Evolutionary conservation across 2,113 vertebrate genomes (phyloP).

Genomic region (Thamnaconus septentrionalis): DNA sequence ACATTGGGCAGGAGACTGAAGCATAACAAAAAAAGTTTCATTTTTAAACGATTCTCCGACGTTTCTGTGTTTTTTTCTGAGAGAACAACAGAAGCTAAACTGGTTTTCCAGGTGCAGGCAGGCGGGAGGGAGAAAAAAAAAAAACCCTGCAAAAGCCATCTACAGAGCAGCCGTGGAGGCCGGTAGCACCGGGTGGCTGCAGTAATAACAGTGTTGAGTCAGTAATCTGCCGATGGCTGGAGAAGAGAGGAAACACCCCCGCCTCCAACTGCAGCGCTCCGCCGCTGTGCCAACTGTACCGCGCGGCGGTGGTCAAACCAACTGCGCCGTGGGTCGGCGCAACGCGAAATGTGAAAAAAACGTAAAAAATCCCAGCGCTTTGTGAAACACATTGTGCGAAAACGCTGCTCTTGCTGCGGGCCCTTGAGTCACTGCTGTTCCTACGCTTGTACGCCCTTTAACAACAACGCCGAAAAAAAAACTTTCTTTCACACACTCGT

Average conservation of each 20-base stretch:
- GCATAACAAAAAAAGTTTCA: too few relatives aligned
- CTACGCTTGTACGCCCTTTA: slow-evolving; percentile 24
- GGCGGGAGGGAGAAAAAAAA: background rate
- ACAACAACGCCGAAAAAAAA: slow-evolving; percentile 30
- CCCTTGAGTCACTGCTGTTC: slow-evolving; percentile 33
- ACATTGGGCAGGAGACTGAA: too few relatives aligned
- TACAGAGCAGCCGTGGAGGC: slow-evolving; percentile 15
- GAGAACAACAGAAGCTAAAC: too few relatives aligned
- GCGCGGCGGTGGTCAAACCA: slow-evolving; percentile 28
- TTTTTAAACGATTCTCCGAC: too few relatives aligned
- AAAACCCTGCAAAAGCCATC: slow-evolving; percentile 23
- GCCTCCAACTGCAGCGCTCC: background rate
- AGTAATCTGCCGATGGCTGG: slow-evolving; percentile 29
- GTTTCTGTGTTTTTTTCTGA: too few relatives aligned
- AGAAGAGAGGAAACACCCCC: slow-evolving; percentile 60
- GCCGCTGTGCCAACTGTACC: slow-evolving; percentile 23
- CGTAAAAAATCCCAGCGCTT: background rate
- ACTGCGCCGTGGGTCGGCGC: background rate
- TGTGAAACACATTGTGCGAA: slow-evolving; percentile 14
- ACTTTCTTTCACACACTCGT: slow-evolving; percentile 38
- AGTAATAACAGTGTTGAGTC: slow-evolving; percentile 47
- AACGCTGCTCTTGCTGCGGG: background rate
- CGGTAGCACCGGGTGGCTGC: slow-evolving; percentile 26
- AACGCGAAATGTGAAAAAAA: slow-evolving; percentile 13
- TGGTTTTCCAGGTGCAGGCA: slow-evolving; percentile 6